Evolutionary conservation across 2,113 vertebrate species (phyloP).

Genomic region (Plectropomus leopardus): DNA sequence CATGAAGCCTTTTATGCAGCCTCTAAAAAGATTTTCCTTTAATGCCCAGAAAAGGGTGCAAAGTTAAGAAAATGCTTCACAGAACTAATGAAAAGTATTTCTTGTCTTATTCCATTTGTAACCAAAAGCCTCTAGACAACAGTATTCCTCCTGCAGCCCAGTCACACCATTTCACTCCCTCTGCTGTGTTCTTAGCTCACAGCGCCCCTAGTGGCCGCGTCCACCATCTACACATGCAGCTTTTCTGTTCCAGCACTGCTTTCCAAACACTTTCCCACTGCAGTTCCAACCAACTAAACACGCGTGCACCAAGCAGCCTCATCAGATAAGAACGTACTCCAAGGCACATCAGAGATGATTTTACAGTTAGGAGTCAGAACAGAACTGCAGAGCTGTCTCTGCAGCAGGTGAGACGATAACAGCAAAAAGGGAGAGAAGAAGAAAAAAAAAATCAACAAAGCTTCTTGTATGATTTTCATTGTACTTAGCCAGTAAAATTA

Average conservation of each 20-base stretch:
- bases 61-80: not conserved
- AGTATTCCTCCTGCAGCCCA: constrained; percentile 12
- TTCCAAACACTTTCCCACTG: not conserved
- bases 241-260: not conserved
- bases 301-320: not conserved
- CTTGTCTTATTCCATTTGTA: too few species aligned
- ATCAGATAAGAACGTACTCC: not conserved
- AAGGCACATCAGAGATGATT: not conserved
- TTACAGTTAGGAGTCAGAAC: constrained; percentile 16
- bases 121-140: not conserved
- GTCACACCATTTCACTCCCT: not conserved
- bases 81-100: not conserved
- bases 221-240: not conserved
- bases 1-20: not conserved
- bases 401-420: constrained; percentile 10
- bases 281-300: not conserved
- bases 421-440: not conserved
- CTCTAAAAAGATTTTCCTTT: constrained; percentile 1
- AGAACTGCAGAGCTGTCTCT: constrained; percentile 27
- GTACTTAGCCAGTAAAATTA: not conserved
- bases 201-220: constrained; percentile 63
- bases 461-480: not conserved
- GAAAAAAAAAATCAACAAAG: not conserved
- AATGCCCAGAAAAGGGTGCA: not conserved
- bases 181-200: constrained; percentile 42